These are phyloP conservation scores for Choristoneura rosaceana DNA, from an alignment of 2,888 invertebrate species.

Conservation along the genomic window DNA sequence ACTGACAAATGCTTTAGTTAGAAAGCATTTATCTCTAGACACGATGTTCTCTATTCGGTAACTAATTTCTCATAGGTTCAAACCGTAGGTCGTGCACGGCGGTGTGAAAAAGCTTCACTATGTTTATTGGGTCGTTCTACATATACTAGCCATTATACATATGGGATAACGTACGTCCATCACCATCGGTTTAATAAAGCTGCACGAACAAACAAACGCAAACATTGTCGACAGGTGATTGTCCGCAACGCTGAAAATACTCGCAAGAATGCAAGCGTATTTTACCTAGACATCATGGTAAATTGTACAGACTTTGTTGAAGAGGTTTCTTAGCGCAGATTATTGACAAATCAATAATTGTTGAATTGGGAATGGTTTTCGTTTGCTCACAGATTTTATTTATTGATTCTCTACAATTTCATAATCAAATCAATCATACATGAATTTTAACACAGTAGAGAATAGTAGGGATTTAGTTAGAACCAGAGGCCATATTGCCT, in stretches of 20 bases:
- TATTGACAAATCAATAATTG: neutral
- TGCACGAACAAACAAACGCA: conserved; percentile 16
- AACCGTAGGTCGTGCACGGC: too few species aligned
- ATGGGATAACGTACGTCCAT: conserved; percentile 4
- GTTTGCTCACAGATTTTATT: neutral
- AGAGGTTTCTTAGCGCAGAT: neutral
- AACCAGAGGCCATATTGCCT: too few species aligned
- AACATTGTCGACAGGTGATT: conserved; percentile 27
- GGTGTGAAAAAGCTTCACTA: too few species aligned
- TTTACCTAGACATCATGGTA: neutral
- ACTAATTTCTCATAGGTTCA: neutral
- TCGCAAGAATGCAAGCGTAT: neutral
- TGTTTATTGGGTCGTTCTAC: conserved; percentile 3
- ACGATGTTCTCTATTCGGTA: neutral
- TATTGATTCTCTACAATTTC: too few species aligned
- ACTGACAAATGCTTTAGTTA: neutral
- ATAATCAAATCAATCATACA: too few species aligned
- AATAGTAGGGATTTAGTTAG: too few species aligned
- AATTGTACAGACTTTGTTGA: neutral
- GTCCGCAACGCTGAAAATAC: conserved; percentile 4
- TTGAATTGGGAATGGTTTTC: neutral
- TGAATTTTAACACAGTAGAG: too few species aligned
- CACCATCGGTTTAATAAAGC: conserved; percentile 34
- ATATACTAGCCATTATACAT: neutral
- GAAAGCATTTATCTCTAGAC: neutral